Evolutionary conservation across 2,797 vertebrate genomes (phyloP).

Genomic region (Merluccius polli): DNA sequence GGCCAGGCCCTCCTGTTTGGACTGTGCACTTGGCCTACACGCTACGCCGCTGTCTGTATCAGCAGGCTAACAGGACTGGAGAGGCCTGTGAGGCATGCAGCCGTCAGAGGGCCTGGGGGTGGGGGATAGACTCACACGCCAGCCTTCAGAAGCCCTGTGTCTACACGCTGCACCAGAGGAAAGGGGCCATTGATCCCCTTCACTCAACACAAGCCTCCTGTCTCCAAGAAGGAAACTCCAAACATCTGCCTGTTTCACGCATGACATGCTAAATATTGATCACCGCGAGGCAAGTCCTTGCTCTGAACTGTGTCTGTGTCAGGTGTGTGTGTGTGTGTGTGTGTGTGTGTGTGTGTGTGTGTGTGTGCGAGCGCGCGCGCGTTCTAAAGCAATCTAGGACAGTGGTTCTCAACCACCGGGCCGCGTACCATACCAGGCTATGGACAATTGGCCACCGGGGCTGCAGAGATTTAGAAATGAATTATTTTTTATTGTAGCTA

Average conservation of each 20-base stretch:
- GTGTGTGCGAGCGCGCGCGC: slow-evolving; percentile 33
- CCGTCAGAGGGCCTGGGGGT: slow-evolving; percentile 54
- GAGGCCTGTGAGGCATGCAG: slow-evolving; percentile 55
- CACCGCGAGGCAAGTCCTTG: slow-evolving; percentile 80
- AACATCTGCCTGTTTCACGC: slow-evolving; percentile 96
- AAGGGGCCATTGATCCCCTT: slow-evolving; percentile 83
- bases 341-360: slow-evolving; percentile 9
- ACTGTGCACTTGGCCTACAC: slow-evolving; percentile 56
- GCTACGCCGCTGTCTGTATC: slow-evolving; percentile 55
- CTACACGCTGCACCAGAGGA: slow-evolving; percentile 61
- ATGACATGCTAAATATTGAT: slow-evolving; percentile 97
- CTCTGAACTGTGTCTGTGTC: slow-evolving; percentile 54
- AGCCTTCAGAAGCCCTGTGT: slow-evolving; percentile 65
- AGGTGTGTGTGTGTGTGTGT: slow-evolving; percentile 30
- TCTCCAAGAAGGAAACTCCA: slow-evolving; percentile 89
- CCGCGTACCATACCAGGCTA: no score
- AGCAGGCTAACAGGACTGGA: slow-evolving; percentile 65
- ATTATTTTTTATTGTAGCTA: no score
- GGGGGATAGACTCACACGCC: slow-evolving; percentile 46
- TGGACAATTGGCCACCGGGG: no score
- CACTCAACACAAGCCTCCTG: slow-evolving; percentile 79
- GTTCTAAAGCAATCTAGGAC: slow-evolving; percentile 71
- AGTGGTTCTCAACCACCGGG: no score
- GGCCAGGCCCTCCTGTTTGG: slow-evolving; percentile 63
- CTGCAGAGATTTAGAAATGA: no score